These are phyloP conservation scores for Pseudocheirus occidentalis DNA, from an alignment of 2,797 vertebrate genomes.

Conservation along the genomic window DNA sequence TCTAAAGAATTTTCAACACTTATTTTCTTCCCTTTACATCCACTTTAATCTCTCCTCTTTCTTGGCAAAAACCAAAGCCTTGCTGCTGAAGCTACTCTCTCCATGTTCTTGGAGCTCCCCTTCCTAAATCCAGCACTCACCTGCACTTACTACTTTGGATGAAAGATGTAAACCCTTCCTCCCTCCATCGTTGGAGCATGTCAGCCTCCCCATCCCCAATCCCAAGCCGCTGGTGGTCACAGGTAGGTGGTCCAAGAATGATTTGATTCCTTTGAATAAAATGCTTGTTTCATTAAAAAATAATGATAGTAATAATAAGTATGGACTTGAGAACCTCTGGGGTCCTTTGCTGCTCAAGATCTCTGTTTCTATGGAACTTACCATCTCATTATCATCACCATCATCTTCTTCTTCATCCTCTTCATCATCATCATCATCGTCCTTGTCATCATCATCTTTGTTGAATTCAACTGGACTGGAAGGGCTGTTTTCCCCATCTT, in stretches of 20 bases:
- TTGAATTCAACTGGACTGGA: neutral
- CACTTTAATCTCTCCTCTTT: neutral
- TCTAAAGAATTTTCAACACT: conserved; percentile 60
- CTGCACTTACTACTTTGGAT: neutral
- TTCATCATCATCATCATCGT: too few relatives aligned
- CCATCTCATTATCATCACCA: neutral
- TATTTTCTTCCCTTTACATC: conserved; percentile 31
- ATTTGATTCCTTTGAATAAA: neutral
- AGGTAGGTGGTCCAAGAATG: neutral
- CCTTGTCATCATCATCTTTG: too few relatives aligned
- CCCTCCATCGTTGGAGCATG: neutral
- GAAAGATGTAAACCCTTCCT: neutral
- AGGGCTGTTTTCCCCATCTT: neutral
- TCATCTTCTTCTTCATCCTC: neutral
- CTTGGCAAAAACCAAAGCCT: conserved; percentile 29
- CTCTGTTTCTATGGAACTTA: fast-evolving
- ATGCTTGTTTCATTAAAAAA: neutral
- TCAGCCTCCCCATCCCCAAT: neutral
- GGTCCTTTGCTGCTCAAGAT: neutral
- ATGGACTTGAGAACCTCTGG: neutral
- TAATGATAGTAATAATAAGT: neutral
- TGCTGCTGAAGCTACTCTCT: conserved; percentile 1
- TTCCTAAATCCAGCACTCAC: conserved; percentile 17
- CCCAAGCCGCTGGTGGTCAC: conserved; percentile 24
- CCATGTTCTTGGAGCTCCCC: neutral